These are phyloP conservation scores for Phrynocephalus versicolor DNA, from an alignment of 2,113 vertebrate species.

Conservation along the genomic window DNA sequence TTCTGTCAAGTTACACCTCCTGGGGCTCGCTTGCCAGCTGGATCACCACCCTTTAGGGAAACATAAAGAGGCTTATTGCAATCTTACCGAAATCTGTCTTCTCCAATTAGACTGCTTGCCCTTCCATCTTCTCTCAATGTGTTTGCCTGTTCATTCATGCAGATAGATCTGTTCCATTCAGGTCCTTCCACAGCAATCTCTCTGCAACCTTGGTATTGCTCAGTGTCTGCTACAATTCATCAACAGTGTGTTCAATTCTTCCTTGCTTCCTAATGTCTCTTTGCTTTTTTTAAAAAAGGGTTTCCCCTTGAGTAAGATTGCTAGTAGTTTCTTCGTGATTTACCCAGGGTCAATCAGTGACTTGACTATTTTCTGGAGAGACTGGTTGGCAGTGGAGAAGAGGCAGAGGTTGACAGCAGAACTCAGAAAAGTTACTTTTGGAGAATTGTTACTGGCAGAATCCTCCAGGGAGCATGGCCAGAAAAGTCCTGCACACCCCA, in stretches of 20 bases:
- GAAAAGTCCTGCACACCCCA: background rate
- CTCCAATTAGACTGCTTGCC: slow-evolving; percentile 57
- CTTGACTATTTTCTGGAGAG: background rate
- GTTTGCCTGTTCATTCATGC: slow-evolving; percentile 17
- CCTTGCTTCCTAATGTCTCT: background rate
- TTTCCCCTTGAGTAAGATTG: background rate
- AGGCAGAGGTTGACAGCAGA: background rate
- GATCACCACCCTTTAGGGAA: slow-evolving; percentile 57
- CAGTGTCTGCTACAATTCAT: background rate
- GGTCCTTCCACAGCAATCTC: background rate
- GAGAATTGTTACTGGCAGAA: too few relatives aligned
- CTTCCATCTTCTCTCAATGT: slow-evolving; percentile 26
- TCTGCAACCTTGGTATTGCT: background rate
- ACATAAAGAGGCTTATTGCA: slow-evolving; percentile 67
- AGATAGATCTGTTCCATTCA: background rate
- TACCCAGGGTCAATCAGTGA: background rate
- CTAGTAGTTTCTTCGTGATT: background rate
- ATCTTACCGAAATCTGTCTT: slow-evolving; percentile 64
- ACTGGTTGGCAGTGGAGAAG: background rate
- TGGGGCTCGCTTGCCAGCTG: slow-evolving; percentile 57
- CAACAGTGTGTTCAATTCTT: background rate
- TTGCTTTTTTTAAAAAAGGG: background rate
- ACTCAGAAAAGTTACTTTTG: too few relatives aligned
- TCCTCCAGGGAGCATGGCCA: too few relatives aligned
- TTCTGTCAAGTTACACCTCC: slow-evolving; percentile 35